Evolutionary conservation across 2,888 invertebrate species (phyloP).

Genomic region (Drosophila villosipedis): DNA sequence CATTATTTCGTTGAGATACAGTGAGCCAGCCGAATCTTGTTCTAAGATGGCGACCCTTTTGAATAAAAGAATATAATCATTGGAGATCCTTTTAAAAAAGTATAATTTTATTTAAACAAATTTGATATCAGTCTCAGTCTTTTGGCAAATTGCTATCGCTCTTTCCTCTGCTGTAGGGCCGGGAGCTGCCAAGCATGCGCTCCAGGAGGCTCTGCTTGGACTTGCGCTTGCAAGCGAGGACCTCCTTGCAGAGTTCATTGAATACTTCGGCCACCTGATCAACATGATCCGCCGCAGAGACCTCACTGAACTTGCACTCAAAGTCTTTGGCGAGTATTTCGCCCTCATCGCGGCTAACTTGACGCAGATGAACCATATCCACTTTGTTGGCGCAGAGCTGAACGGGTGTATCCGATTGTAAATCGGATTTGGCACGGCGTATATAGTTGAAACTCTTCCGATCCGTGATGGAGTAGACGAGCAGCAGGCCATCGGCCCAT

Average conservation of each 20-base stretch:
- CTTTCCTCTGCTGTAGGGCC: slow-evolving; percentile 93
- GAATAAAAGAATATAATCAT: neutral
- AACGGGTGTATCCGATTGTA: slow-evolving; percentile 91
- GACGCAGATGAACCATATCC: slow-evolving; percentile 95
- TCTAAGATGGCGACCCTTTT: neutral
- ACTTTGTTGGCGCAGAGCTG: slow-evolving; percentile 96
- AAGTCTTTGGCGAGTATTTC: slow-evolving; percentile 95
- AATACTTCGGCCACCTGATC: slow-evolving; percentile 93
- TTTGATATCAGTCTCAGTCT: slow-evolving; percentile 86
- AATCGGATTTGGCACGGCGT: slow-evolving; percentile 89
- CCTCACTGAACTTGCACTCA: slow-evolving; percentile 94
- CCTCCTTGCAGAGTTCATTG: slow-evolving; percentile 93
- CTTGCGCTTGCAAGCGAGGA: slow-evolving; percentile 91
- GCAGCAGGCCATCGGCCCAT: slow-evolving; percentile 95
- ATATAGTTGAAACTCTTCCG: slow-evolving; percentile 93
- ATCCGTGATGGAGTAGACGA: slow-evolving; percentile 96
- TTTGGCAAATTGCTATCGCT: slow-evolving; percentile 95
- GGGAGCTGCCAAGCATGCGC: slow-evolving; percentile 92
- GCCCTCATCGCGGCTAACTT: slow-evolving; percentile 95
- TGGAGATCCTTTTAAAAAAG: slow-evolving; percentile 21
- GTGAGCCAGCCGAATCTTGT: neutral
- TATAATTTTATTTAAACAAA: slow-evolving; percentile 57
- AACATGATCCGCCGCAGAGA: slow-evolving; percentile 95
- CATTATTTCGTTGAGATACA: neutral
- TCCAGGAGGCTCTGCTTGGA: slow-evolving; percentile 94